Evolutionary conservation across 2,797 vertebrate genomes (phyloP), one percentile per base, ranked within the genome.

Genomic region (Coregonus suidteri): DNA sequence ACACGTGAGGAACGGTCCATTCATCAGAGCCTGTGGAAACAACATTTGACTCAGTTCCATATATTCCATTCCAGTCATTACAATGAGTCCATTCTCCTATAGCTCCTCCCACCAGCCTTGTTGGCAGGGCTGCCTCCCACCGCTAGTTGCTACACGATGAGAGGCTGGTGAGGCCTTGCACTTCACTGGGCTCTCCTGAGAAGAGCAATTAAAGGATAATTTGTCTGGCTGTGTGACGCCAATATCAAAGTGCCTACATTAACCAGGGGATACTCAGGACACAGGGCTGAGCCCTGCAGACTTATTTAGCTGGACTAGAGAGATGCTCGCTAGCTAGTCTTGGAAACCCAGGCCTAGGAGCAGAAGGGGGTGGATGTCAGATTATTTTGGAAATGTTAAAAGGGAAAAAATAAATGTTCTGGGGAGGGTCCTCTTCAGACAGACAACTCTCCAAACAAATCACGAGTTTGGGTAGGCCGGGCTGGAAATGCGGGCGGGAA

Each of bases 201-300:
- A 79, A 74, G 77, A 74, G 74, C 79, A 77, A 75, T 84, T 85
- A 81, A 75, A 74, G 75, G 70, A 6, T 87, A 77, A 87, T 90
- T 85, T 87, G 72, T 72, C 82, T 76, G 73, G 35, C 67, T 76
- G 37, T 81, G 81, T 75, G 54, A 83, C 35, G 66, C 69, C 68
- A 67, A 80, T 82, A 80, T 83, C 77, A 85, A 79, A 80, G 71
- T 31, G 71, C 76, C 41, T 74, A 79, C 81, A 70, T 75, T 53
- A 41, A 34, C 74, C 34, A 25, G 3, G n/a, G 30, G 53, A 31
- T 30, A 14, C 51, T 11, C 64, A 0, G 11, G 4, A 59, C 54
- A 20, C 9, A 5, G 18, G 5, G 20, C 11, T 20, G 25, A 65
- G 18, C 5, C 20, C 5, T 20, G 18, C 9, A 11, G 64, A 20